These are phyloP conservation scores for Chrysochloris asiatica DNA, from an alignment of 2,113 vertebrate species.

Conservation along the genomic window DNA sequence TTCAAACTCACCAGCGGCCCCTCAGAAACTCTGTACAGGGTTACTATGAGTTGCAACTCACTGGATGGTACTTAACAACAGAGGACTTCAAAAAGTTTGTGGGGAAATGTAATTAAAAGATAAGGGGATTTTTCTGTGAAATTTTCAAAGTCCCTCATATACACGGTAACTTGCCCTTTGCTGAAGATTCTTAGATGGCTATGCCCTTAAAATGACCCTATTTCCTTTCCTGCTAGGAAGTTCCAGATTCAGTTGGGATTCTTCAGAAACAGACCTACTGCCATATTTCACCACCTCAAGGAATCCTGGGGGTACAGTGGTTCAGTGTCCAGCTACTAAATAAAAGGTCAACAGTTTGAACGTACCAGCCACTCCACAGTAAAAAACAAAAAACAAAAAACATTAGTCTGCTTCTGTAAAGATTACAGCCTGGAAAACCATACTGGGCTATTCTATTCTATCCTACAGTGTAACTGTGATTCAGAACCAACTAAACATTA, in stretches of 20 bases:
- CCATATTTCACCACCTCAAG: not conserved
- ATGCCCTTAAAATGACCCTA: not conserved
- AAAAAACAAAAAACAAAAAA: too few relatives aligned
- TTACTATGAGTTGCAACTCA: too few relatives aligned
- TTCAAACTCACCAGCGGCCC: too few relatives aligned
- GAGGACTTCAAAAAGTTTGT: too few relatives aligned
- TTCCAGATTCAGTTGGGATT: not conserved
- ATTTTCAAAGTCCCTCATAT: too few relatives aligned
- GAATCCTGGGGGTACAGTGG: not conserved
- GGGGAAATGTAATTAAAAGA: too few relatives aligned
- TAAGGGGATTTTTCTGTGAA: too few relatives aligned
- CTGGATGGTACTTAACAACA: too few relatives aligned
- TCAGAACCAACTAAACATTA: not conserved
- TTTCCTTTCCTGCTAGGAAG: not conserved
- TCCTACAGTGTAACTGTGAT: not conserved
- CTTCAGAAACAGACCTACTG: not conserved
- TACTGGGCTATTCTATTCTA: not conserved
- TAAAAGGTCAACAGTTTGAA: not conserved
- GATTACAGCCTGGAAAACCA: not conserved
- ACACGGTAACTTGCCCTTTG: not conserved
- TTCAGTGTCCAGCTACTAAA: not conserved
- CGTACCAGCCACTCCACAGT: not conserved
- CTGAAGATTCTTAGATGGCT: not conserved
- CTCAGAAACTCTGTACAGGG: too few relatives aligned
- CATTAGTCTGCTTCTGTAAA: not conserved